phyloP scores from a whole-genome alignment of 1,140 invertebrate genomes.

The Drosophila serrata region DNA sequence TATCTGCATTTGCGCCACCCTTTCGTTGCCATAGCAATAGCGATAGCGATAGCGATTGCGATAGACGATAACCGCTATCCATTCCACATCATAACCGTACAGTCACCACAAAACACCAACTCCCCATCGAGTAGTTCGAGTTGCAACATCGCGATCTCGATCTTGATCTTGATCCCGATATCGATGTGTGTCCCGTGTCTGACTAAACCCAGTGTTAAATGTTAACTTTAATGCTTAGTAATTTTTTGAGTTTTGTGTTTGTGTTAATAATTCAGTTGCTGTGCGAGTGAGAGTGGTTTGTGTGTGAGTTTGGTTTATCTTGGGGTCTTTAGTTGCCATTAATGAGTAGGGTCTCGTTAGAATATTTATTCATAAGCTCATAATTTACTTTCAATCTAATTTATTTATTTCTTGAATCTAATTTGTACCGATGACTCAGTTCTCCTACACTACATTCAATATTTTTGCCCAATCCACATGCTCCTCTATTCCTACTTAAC shows the following conservation, averaged over 20 bases:
- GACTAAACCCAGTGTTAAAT: conserved; percentile 14
- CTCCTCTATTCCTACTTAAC: neutral
- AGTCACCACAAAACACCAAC: conserved; percentile 28
- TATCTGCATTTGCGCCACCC: conserved; percentile 24
- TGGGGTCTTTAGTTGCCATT: neutral
- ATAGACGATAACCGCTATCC: conserved; percentile 11
- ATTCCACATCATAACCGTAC: conserved; percentile 14
- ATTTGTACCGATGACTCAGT: neutral
- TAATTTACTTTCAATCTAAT: neutral
- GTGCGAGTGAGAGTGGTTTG: neutral
- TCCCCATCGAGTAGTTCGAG: conserved; percentile 31
- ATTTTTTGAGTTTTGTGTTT: conserved; percentile 16
- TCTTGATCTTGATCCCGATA: conserved; percentile 3
- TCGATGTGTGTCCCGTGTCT: conserved; percentile 19
- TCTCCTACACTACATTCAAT: neutral
- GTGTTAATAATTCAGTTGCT: conserved; percentile 11
- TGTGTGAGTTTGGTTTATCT: neutral
- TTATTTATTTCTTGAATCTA: neutral
- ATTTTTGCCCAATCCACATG: too few relatives aligned
- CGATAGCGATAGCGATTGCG: conserved; percentile 2
- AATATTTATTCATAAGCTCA: neutral
- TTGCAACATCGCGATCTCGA: conserved; percentile 10
- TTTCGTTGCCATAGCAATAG: conserved; percentile 8
- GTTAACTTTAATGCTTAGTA: conserved; percentile 8
- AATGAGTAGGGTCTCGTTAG: neutral